Evolutionary conservation across 2,113 vertebrate genomes (phyloP).

Genomic region (Phycodurus eques): DNA sequence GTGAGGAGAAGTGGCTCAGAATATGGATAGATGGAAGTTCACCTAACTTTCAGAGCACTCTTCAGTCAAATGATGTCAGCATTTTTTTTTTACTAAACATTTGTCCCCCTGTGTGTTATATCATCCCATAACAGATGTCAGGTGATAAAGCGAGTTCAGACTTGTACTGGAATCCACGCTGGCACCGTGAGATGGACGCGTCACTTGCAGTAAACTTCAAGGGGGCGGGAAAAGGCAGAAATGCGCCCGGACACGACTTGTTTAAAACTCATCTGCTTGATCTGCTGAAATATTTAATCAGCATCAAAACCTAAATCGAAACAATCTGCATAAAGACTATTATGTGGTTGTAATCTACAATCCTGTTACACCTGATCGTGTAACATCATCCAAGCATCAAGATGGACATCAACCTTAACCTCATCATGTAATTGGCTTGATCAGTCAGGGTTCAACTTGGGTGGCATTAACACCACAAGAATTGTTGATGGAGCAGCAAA

Average conservation of each 20-base stretch:
- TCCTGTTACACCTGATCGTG: slow-evolving; percentile 4
- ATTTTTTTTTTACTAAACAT: neutral
- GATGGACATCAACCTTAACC: neutral
- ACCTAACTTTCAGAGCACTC: neutral
- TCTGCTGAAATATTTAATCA: neutral
- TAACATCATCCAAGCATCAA: slow-evolving; percentile 3
- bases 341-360: neutral
- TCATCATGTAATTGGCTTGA: slow-evolving; percentile 26
- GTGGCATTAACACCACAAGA: neutral
- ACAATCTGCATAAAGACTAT: slow-evolving; percentile 14
- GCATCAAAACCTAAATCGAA: slow-evolving; percentile 6
- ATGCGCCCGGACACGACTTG: neutral
- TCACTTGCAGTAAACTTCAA: neutral
- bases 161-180: slow-evolving; percentile 27
- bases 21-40: no score
- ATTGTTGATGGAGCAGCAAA: slow-evolving; percentile 9
- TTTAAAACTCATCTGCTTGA: neutral
- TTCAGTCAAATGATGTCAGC: neutral
- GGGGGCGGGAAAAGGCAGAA: neutral
- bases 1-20: no score
- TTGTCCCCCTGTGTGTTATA: neutral
- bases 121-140: neutral
- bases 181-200: neutral
- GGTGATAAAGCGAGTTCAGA: slow-evolving; percentile 14
- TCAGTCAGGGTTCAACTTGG: slow-evolving; percentile 6